These are phyloP conservation scores for Scomberomorus guttatus DNA, from an alignment of 2,797 vertebrate species.

Conservation along the genomic window DNA sequence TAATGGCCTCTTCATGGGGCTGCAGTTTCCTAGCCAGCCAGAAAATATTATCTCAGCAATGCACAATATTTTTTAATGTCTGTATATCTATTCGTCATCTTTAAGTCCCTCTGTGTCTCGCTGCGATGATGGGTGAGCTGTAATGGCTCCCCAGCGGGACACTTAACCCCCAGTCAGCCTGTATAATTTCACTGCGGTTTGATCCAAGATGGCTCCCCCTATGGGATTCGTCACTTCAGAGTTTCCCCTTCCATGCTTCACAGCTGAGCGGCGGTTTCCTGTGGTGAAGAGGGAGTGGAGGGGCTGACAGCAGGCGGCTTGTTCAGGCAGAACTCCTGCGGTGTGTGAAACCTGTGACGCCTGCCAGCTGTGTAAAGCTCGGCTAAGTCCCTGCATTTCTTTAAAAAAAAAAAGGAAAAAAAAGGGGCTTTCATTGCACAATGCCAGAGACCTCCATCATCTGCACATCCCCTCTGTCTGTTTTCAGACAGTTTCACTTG, in stretches of 20 bases:
- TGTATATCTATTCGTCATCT: slow-evolving; percentile 6
- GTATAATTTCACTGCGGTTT: slow-evolving; percentile 45
- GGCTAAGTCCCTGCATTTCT: slow-evolving; percentile 46
- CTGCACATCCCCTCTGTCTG: slow-evolving; percentile 4
- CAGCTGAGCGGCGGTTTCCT: slow-evolving; percentile 53
- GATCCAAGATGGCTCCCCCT: slow-evolving; percentile 55
- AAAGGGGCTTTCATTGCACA: slow-evolving; percentile 18
- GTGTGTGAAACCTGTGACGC: slow-evolving; percentile 44
- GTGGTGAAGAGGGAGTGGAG: slow-evolving; percentile 43
- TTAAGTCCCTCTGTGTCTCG: background rate
- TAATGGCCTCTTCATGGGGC: slow-evolving; percentile 1
- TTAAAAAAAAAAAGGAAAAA: background rate
- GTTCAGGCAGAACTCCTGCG: slow-evolving; percentile 63
- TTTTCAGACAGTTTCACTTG: slow-evolving; percentile 27
- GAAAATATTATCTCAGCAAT: slow-evolving; percentile 45
- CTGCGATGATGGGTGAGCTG: slow-evolving; percentile 31
- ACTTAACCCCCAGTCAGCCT: slow-evolving; percentile 37
- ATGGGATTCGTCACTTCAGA: slow-evolving; percentile 18
- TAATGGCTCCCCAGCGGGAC: slow-evolving; percentile 33
- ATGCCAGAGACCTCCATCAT: slow-evolving; percentile 27
- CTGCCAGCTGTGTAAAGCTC: slow-evolving; percentile 78
- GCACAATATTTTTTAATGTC: slow-evolving; percentile 31
- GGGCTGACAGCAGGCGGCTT: slow-evolving; percentile 57
- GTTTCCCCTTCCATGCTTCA: background rate
- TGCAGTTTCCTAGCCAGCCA: background rate